Evolutionary conservation across 2,113 vertebrate genomes (phyloP).

Genomic region (Hydrochoerus hydrochaeris): DNA sequence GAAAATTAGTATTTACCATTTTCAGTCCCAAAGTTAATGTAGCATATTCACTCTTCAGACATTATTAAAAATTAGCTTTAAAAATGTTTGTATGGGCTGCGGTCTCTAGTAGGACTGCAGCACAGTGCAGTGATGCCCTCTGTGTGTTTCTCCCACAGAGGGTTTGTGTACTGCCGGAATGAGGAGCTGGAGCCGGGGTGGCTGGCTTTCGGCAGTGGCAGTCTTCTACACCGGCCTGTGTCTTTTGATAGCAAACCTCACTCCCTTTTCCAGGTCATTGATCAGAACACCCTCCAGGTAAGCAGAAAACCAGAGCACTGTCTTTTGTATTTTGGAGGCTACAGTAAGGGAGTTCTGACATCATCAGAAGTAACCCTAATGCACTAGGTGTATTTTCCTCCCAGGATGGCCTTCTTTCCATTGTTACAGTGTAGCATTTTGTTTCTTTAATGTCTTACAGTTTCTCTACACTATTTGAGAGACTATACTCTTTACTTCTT

Average conservation of each 20-base stretch:
- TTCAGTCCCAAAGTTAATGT: not conserved
- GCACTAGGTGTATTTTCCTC: not conserved
- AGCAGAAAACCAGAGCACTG: slow-evolving; percentile 39
- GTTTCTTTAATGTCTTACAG: not conserved
- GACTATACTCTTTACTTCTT: slow-evolving; percentile 7
- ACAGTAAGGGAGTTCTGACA: not conserved
- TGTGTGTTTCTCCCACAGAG: slow-evolving; percentile 85
- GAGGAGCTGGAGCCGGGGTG: slow-evolving; percentile 97
- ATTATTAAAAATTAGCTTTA: not conserved
- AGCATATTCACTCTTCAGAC: not conserved
- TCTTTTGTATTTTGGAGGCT: not conserved
- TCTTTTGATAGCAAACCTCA: slow-evolving; percentile 98
- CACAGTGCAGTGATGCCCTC: not conserved
- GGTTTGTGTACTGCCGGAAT: slow-evolving; percentile 98
- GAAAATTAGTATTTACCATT: slow-evolving; percentile 56
- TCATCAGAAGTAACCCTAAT: not conserved
- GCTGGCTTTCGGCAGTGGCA: slow-evolving; percentile 92
- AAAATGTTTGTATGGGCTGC: not conserved
- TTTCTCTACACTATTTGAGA: not conserved
- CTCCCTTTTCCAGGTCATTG: slow-evolving; percentile 97
- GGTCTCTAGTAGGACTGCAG: not conserved
- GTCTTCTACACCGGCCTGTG: slow-evolving; percentile 94
- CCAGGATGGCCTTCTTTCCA: not conserved
- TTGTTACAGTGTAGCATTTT: not conserved
- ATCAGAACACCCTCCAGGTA: slow-evolving; percentile 98